Base-by-base conservation (phyloP, 2,888 invertebrate genomes). In the Macrophya alboannulata region DNA sequence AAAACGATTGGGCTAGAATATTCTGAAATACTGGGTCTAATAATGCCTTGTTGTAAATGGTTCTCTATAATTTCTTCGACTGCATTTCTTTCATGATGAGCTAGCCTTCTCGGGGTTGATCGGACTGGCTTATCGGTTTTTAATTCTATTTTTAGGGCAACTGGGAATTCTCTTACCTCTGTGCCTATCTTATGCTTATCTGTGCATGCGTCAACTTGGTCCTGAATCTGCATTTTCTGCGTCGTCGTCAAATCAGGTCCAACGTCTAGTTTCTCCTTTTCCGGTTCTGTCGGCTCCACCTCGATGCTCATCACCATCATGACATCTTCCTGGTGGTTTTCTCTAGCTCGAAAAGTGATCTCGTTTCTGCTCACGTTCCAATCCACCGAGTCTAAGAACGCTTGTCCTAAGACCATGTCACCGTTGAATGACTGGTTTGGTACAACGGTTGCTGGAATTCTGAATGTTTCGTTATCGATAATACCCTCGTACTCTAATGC, bases 101-200 rank as follows among this genome's bases (percentile, higher is more conserved):
- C 48, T 21, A 77, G 17, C 17, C 77, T 77, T 10, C 77, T 37
- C 5, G 77, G 77, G 15, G 48, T 31, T 76, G 79, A 25, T 87
- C 68, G 25, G 5, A 86, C 74, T n/a, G 86, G 85, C 25, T 17
- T 82, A 37, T 85, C 86, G 51, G 68, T 85, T 21, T 65, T 65
- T 12, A 86, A 31, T 25, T 83, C 45, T n/a, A 85, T 86, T 55
- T 45, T 85, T 51, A 85, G 48, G 12, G 72, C 40, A 15, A 85
- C 77, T 15, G 55, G 25, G 15, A 83, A 21, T 12, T 68, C 55
- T 59, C 74, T 25, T 37, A 72, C 55, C 43, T 82, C 72, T 65
- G 65, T 65, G 9, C 62, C 21, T 1, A 71, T 82, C 4, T 68
- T 45, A 74, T 84, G 82, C n/a, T 68, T 40, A 21, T 68, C 68